A percentile compares a stretch with the other conserved stretches of the same genome.
Evolutionary conservation across 2,113 vertebrate species (phyloP).

Genomic region (Prionailurus bengalensis): DNA sequence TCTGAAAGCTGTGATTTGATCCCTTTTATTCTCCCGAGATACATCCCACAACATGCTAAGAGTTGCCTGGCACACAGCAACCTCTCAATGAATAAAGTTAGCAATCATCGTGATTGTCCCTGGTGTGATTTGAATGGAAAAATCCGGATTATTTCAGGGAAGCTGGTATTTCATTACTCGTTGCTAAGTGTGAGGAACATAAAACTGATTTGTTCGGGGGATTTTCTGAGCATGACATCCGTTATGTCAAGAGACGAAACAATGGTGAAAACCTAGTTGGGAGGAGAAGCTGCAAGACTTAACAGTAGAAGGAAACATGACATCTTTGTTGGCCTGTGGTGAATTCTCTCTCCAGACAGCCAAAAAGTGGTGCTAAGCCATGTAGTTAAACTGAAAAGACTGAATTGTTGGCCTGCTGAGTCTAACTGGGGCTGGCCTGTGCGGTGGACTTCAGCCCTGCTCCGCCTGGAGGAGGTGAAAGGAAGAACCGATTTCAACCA

Average conservation of each 20-base stretch:
- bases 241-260: slow-evolving; percentile 32
- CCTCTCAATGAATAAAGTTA: not conserved
- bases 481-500: not conserved
- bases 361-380: not conserved
- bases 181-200: not conserved
- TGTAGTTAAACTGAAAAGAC: not conserved
- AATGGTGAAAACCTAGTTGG: not conserved
- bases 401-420: not conserved
- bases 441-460: not conserved
- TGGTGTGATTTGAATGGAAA: not conserved
- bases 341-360: not conserved
- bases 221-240: not conserved
- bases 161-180: not conserved
- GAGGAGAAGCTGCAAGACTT: not conserved
- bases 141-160: not conserved
- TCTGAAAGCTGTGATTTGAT: not conserved
- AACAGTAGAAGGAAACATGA: not conserved
- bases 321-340: not conserved
- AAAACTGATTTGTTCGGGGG: not conserved
- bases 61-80: not conserved
- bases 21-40: not conserved
- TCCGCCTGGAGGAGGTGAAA: not conserved
- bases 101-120: not conserved
- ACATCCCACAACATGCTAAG: not conserved
- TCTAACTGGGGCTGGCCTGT: rapidly evolving